phyloP scores from a whole-genome alignment of 2,888 invertebrate species.

The Axea sp. region DNA sequence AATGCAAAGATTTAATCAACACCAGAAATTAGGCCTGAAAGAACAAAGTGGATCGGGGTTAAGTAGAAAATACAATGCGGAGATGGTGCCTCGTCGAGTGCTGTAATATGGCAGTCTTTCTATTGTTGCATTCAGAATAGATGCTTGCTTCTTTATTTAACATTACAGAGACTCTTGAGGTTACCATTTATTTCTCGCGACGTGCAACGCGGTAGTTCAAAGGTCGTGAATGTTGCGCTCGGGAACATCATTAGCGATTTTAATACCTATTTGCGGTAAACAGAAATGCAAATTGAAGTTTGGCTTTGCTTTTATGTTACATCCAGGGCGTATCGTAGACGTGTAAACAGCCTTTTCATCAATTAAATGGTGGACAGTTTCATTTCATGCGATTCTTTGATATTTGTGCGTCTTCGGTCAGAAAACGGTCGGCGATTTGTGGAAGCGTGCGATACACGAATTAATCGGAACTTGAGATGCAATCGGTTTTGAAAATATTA shows the following conservation, averaged over 20 bases:
- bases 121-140: conserved; percentile 41
- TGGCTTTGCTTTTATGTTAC: no score
- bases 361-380: no score
- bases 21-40: conserved; percentile 24
- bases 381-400: no score
- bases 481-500: no score
- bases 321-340: no score
- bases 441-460: no score
- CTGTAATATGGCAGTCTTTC: conserved; percentile 30
- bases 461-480: no score
- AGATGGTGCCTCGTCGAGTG: conserved; percentile 35
- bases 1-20: conserved; percentile 25
- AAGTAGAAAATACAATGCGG: conserved; percentile 28
- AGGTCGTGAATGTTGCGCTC: conserved; percentile 15
- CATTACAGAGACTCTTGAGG: conserved; percentile 26
- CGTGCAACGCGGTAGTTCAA: conserved; percentile 5
- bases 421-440: no score
- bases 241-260: conserved; percentile 8
- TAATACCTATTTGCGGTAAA: conserved; percentile 1
- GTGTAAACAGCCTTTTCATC: no score
- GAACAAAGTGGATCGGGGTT: conserved; percentile 40
- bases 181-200: conserved; percentile 29
- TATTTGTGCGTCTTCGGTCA: no score
- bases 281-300: no score
- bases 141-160: conserved; percentile 49